Evolutionary conservation across 2,888 invertebrate genomes (phyloP).

Genomic region (Synanthedon vespiformis): DNA sequence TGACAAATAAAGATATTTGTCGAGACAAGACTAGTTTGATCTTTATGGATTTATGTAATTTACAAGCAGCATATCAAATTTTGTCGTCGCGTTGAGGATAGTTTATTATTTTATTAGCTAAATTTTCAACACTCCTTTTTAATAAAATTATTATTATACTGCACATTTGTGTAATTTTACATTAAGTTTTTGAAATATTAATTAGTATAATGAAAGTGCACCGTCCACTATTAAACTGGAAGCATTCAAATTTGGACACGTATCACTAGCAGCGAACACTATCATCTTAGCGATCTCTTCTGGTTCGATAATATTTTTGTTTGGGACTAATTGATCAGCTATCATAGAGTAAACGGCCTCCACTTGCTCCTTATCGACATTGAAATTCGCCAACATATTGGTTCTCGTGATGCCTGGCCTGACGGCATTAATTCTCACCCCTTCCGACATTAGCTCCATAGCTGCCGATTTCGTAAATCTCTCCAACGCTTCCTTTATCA

Average conservation of each 20-base stretch:
- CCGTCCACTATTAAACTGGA: conserved; percentile 31
- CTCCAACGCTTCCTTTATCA: conserved; percentile 36
- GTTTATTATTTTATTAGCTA: no score
- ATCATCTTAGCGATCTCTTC: conserved; percentile 42
- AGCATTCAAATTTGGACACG: conserved; percentile 32
- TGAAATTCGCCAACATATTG: conserved; percentile 34
- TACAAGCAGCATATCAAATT: no score
- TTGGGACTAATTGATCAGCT: conserved; percentile 22
- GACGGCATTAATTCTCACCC: conserved; percentile 44
- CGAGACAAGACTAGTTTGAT: no score
- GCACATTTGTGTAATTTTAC: no score
- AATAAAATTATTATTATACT: no score
- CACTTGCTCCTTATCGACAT: conserved; percentile 28
- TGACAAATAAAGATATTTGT: no score
- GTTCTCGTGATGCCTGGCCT: conserved; percentile 40
- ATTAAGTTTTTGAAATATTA: neutral
- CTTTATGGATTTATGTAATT: no score
- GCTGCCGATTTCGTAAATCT: conserved; percentile 37
- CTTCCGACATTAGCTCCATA: conserved; percentile 34
- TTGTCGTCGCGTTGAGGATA: no score
- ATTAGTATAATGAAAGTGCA: conserved; percentile 24
- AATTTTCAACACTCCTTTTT: no score
- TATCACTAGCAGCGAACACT: conserved; percentile 33
- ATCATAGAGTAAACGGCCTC: conserved; percentile 26
- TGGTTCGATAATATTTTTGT: conserved; percentile 32